Percentiles rank a stretch among this genome's conserved stretches.
These are phyloP conservation scores for Phymorhynchus buccinoides DNA, from an alignment of 1,140 invertebrate genomes.

Conservation along the genomic window DNA sequence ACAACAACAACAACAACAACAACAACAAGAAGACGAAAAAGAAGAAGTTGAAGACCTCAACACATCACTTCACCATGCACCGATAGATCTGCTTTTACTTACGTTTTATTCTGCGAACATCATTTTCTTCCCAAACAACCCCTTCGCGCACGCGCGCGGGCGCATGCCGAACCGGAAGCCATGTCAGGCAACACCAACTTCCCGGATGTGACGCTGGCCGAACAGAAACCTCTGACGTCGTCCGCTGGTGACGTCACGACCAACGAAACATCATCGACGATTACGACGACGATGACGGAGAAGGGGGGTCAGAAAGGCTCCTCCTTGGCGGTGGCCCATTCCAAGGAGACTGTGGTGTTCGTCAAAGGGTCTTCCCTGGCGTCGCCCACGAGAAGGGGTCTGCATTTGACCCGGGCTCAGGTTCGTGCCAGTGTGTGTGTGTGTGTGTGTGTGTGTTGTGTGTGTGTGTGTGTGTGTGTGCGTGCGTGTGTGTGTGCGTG, in stretches of 20 bases:
- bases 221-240: constrained; percentile 26
- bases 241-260: not conserved
- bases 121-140: not conserved
- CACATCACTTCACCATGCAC: not conserved
- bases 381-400: not conserved
- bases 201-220: constrained; percentile 36
- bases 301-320: not conserved
- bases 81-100: not conserved
- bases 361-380: not conserved
- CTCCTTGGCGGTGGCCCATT: not conserved
- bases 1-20: not conserved
- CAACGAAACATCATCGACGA: not conserved
- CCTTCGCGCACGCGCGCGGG: no score
- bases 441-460: no score
- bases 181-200: constrained; percentile 14
- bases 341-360: constrained; percentile 23
- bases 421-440: no score
- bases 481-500: no score
- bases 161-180: not conserved
- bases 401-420: not conserved
- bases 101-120: no score
- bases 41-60: not conserved
- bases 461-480: no score
- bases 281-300: not conserved
- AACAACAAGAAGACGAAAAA: not conserved